Percentiles rank a stretch among this genome's conserved stretches.
Conservation (phyloP, 35 echinoderm and acorn worm species). For the Eucidaris tribuloides region DNA sequence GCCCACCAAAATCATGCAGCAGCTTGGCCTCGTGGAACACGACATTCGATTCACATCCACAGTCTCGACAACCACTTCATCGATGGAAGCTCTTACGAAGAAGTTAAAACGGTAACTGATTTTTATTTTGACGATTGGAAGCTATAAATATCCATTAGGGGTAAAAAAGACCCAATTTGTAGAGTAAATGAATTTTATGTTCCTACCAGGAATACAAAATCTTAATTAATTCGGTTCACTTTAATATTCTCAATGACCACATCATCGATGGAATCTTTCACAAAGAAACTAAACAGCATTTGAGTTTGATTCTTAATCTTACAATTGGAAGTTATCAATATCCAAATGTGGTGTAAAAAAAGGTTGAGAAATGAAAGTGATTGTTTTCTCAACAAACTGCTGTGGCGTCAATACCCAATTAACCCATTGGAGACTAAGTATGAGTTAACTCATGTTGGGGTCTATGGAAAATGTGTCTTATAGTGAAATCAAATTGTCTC, state of each 20-base stretch:
- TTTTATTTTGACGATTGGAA: neutral
- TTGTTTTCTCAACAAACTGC: too few species aligned
- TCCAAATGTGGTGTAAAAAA: too few species aligned
- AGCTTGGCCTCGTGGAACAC: constrained; percentile 87
- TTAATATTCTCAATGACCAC: too few species aligned
- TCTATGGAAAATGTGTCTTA: neutral
- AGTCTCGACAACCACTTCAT: constrained; percentile 56
- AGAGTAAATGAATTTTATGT: neutral
- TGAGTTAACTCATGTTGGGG: neutral
- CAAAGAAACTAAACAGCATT: neutral
- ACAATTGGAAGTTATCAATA: too few species aligned
- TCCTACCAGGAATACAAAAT: neutral
- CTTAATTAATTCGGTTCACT: too few species aligned
- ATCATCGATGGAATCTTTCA: too few species aligned
- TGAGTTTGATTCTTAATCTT: too few species aligned
- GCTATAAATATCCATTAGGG: neutral
- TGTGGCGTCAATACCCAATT: too few species aligned
- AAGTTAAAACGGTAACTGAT: constrained; percentile 82
- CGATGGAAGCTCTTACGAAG: constrained; percentile 86
- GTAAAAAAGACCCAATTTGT: neutral
- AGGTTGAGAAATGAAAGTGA: too few species aligned
- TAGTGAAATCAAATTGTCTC: neutral
- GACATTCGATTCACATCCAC: constrained; percentile 97
- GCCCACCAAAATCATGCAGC: constrained; percentile 72
- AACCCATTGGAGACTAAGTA: too few species aligned